Conservation (phyloP, 2,113 vertebrate genomes). For the Osmerus eperlanus region DNA sequence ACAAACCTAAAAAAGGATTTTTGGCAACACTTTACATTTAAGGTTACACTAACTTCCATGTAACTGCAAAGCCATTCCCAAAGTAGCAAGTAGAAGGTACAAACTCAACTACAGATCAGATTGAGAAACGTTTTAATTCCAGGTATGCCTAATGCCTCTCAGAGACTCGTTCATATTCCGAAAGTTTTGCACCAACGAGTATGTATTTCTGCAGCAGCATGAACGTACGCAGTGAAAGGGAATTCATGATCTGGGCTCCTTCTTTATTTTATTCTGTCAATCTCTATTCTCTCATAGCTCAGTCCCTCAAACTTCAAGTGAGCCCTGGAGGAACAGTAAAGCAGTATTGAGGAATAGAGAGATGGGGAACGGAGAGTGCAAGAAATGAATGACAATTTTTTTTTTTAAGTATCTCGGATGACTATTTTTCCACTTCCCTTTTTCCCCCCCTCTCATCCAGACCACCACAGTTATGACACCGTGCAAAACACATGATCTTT, state of each 20-base stretch:
- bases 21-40: too few relatives aligned
- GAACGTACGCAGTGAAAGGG: too few relatives aligned
- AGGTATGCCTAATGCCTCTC: too few relatives aligned
- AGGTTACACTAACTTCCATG: too few relatives aligned
- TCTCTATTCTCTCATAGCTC: slow-evolving; percentile 8
- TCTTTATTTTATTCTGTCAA: background rate
- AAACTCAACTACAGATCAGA: too few relatives aligned
- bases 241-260: background rate
- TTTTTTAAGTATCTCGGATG: slow-evolving; percentile 39
- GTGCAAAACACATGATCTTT: slow-evolving; percentile 62
- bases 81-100: too few relatives aligned
- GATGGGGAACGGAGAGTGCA: slow-evolving; percentile 36
- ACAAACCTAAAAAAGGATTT: too few relatives aligned
- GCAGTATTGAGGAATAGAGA: slow-evolving; percentile 43
- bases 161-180: too few relatives aligned
- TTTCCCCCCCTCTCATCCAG: slow-evolving; percentile 35
- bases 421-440: slow-evolving; percentile 50
- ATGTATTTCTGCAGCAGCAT: too few relatives aligned
- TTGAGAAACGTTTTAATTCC: too few relatives aligned
- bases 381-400: slow-evolving; percentile 46
- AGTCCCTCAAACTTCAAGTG: slow-evolving; percentile 35
- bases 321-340: slow-evolving; percentile 48
- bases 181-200: too few relatives aligned
- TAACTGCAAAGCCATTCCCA: too few relatives aligned
- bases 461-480: slow-evolving; percentile 55